Conservation (phyloP, 2,797 vertebrate genomes). For the Monodelphis domestica region DNA sequence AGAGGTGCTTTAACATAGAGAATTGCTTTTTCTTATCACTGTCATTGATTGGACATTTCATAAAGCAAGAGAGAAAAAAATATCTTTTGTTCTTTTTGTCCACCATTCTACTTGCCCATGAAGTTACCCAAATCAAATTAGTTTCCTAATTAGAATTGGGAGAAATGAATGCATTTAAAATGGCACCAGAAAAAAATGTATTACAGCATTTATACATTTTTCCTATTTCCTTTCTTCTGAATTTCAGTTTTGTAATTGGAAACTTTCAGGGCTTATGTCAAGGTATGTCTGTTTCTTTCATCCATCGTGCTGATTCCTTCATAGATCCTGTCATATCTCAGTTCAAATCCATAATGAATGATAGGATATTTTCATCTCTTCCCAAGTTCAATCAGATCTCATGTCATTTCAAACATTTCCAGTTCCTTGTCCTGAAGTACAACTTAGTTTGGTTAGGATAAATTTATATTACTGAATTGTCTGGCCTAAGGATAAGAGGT, state of each 20-base stretch:
- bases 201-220: constrained; percentile 23
- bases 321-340: neutral
- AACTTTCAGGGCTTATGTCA: constrained; percentile 19
- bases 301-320: neutral
- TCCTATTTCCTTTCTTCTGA: constrained; percentile 10
- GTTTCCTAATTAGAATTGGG: constrained; percentile 29
- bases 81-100: neutral
- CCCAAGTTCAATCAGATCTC: neutral
- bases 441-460: neutral
- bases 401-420: neutral
- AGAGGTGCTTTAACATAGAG: constrained; percentile 2
- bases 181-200: neutral
- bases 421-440: constrained; percentile 25
- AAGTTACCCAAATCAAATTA: constrained; percentile 37
- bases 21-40: constrained; percentile 51
- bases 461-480: constrained; percentile 12
- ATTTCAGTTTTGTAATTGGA: constrained; percentile 44
- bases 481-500: constrained; percentile 26
- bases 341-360: neutral
- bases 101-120: neutral
- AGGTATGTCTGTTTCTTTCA: constrained; percentile 41
- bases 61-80: constrained; percentile 45
- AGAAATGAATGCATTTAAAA: constrained; percentile 42
- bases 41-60: constrained; percentile 27
- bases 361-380: neutral